A percentile compares a stretch with the other conserved stretches of the same genome.
These are phyloP conservation scores for Sebastiscus tertius DNA, from an alignment of 2,797 vertebrate species.

Conservation along the genomic window DNA sequence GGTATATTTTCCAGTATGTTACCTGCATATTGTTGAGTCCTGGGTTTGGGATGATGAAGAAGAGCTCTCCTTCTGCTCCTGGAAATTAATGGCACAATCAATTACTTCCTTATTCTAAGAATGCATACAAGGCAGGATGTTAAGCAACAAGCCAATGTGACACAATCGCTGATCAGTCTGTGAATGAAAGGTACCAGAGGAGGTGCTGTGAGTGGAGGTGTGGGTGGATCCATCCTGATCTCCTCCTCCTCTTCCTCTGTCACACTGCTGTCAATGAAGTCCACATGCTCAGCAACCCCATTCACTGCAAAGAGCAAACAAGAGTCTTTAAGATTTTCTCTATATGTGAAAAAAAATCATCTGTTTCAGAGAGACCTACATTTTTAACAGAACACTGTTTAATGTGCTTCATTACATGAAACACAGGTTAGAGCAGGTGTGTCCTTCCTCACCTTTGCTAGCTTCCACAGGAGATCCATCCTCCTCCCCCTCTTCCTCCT, in stretches of 20 bases:
- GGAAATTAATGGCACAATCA: slow-evolving; percentile 24
- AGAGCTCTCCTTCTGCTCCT: slow-evolving; percentile 69
- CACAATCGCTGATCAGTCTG: not conserved
- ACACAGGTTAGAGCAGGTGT: accelerated
- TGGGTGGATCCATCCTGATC: slow-evolving; percentile 27
- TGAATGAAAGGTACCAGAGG: slow-evolving; percentile 58
- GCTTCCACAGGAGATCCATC: slow-evolving; percentile 45
- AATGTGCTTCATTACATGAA: not conserved
- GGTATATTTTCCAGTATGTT: not conserved
- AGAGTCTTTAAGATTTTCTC: not conserved
- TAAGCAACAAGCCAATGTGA: not conserved
- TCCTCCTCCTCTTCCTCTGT: slow-evolving; percentile 85
- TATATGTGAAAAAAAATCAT: not conserved
- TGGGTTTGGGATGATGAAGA: slow-evolving; percentile 47
- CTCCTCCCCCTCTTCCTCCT: slow-evolving; percentile 70
- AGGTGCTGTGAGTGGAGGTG: slow-evolving; percentile 35
- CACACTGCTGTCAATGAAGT: slow-evolving; percentile 86
- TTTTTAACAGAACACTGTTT: not conserved
- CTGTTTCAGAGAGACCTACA: not conserved
- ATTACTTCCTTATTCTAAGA: not conserved
- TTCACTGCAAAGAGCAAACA: slow-evolving; percentile 65
- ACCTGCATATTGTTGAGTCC: slow-evolving; percentile 72
- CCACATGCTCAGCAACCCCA: slow-evolving; percentile 82
- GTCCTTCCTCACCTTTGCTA: slow-evolving; percentile 60
- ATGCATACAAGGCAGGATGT: not conserved